Evolutionary conservation across 2,888 invertebrate species (phyloP).

Genomic region (Yponomeuta cagnagella): DNA sequence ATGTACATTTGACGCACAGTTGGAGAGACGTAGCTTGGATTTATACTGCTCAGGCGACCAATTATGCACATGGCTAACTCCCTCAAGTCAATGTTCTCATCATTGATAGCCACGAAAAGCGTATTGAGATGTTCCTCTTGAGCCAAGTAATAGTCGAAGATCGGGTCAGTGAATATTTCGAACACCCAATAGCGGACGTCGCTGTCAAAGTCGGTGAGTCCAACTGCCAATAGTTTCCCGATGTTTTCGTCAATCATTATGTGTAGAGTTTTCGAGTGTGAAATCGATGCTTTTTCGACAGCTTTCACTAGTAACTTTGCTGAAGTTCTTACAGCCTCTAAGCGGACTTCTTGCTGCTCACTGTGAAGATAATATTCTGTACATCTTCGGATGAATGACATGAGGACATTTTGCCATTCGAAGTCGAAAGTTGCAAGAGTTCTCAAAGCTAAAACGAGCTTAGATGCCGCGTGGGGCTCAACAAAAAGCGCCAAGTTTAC

Average conservation of each 20-base stretch:
- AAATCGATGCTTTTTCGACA: conserved; percentile 78
- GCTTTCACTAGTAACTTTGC: conserved; percentile 91
- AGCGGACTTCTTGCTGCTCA: conserved; percentile 90
- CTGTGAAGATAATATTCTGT: conserved; percentile 93
- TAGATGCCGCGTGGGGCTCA: conserved; percentile 84
- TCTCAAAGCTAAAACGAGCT: conserved; percentile 91
- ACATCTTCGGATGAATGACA: conserved; percentile 94
- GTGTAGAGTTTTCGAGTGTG: conserved; percentile 88
- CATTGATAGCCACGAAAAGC: conserved; percentile 95
- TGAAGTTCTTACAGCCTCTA: conserved; percentile 96
- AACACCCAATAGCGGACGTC: conserved; percentile 95
- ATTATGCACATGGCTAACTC: conserved; percentile 95
- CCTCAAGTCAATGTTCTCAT: conserved; percentile 96
- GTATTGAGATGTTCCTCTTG: conserved; percentile 96
- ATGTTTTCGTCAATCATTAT: conserved; percentile 94
- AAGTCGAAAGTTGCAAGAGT: conserved; percentile 95
- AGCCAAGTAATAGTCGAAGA: conserved; percentile 95
- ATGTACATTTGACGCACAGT: conserved; percentile 93
- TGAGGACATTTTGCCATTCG: conserved; percentile 89
- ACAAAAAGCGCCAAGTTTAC: conserved; percentile 58
- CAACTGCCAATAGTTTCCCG: conserved; percentile 91
- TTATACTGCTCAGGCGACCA: conserved; percentile 92
- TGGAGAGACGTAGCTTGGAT: conserved; percentile 99
- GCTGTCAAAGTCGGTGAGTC: conserved; percentile 95
- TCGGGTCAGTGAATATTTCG: conserved; percentile 88